Evolutionary conservation across 2,113 vertebrate species (phyloP).

Genomic region (Stomatorhinus ivindoensis): DNA sequence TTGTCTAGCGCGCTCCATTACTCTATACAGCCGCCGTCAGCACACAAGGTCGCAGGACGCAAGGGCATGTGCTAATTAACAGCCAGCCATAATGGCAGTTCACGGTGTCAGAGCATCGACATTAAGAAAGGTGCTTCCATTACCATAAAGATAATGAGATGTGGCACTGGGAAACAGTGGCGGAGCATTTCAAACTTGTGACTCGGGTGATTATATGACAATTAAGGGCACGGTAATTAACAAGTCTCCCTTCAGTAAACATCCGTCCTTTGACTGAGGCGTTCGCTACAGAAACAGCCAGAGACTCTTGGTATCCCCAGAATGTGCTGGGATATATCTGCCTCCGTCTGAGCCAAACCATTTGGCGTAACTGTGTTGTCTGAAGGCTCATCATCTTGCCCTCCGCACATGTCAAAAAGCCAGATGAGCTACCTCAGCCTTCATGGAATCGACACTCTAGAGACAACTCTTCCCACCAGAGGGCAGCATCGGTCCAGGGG

Average conservation of each 20-base stretch:
- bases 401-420: background rate
- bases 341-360: background rate
- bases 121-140: background rate
- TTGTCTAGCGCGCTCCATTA: background rate
- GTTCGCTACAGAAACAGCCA: background rate
- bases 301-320: background rate
- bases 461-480: constrained; percentile 38
- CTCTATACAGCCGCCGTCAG: background rate
- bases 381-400: background rate
- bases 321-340: background rate
- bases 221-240: background rate
- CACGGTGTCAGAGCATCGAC: background rate
- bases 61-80: background rate
- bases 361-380: background rate
- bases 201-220: background rate
- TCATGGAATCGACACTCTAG: background rate
- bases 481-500: constrained; percentile 37
- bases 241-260: background rate
- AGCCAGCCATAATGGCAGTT: background rate
- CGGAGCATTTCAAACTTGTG: background rate
- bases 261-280: background rate
- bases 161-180: background rate
- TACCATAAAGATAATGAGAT: background rate
- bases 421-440: background rate
- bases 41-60: background rate